Evolutionary conservation across 1,140 invertebrate genomes (phyloP).

Genomic region (Procambarus clarkii): DNA sequence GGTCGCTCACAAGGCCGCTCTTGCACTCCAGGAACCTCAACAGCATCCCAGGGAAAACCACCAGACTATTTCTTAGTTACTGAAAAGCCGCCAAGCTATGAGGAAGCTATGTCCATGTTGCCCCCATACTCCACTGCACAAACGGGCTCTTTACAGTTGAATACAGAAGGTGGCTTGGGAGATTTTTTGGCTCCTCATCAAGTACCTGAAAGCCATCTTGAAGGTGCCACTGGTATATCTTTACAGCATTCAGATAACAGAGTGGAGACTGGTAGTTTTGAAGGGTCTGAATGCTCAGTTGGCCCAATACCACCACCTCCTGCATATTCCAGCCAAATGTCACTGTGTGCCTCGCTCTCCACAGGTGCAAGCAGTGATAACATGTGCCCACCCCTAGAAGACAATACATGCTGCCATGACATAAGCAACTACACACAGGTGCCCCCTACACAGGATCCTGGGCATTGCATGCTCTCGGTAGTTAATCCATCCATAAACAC

Average conservation of each 20-base stretch:
- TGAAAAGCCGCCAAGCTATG: slow-evolving; percentile 58
- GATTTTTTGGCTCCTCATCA: slow-evolving; percentile 53
- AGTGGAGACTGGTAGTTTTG: neutral
- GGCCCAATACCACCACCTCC: slow-evolving; percentile 19
- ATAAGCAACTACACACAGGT: neutral
- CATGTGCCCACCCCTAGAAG: neutral
- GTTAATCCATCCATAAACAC: neutral
- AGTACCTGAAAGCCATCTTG: slow-evolving; percentile 40
- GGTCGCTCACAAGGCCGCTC: slow-evolving; percentile 11
- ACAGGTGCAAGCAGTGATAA: slow-evolving; percentile 16
- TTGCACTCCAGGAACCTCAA: slow-evolving; percentile 28
- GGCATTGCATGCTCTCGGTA: neutral
- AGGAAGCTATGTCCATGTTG: slow-evolving; percentile 58
- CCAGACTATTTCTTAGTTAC: slow-evolving; percentile 56
- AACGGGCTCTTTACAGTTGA: slow-evolving; percentile 35
- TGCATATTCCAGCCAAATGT: slow-evolving; percentile 42
- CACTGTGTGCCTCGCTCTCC: slow-evolving; percentile 41
- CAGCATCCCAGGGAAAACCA: slow-evolving; percentile 27
- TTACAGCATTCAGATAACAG: neutral
- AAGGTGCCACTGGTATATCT: slow-evolving; percentile 33
- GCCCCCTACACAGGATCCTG: neutral
- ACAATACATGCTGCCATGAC: neutral
- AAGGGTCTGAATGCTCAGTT: neutral
- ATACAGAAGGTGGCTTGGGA: slow-evolving; percentile 37
- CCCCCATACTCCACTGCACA: slow-evolving; percentile 23